These are phyloP conservation scores for Apis cerana DNA, from an alignment of 1,140 invertebrate genomes.

Conservation along the genomic window DNA sequence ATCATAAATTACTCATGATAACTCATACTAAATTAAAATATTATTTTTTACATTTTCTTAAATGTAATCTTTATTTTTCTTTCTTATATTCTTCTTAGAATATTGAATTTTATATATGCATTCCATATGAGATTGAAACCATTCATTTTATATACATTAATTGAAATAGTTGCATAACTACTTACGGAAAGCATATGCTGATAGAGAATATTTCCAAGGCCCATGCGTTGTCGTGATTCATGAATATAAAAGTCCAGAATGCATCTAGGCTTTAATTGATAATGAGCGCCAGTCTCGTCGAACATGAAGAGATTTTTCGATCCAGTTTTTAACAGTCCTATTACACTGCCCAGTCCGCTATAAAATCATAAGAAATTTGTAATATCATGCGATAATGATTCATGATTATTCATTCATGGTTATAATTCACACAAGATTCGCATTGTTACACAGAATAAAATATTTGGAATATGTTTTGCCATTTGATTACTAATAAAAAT, in stretches of 20 bases:
- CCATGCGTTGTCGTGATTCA: constrained; percentile 88
- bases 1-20: too few relatives aligned
- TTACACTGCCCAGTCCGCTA: constrained; percentile 84
- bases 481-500: constrained; percentile 8
- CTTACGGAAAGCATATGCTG: constrained; percentile 89
- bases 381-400: constrained; percentile 51
- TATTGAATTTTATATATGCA: neutral
- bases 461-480: too few relatives aligned
- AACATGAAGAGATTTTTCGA: constrained; percentile 92
- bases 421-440: neutral
- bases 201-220: constrained; percentile 89
- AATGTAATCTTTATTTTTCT: neutral
- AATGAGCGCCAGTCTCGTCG: constrained; percentile 85
- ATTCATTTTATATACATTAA: neutral
- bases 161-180: neutral
- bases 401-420: too few relatives aligned
- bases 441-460: neutral
- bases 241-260: constrained; percentile 94
- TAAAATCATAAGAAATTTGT: constrained; percentile 61
- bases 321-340: constrained; percentile 92
- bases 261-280: constrained; percentile 89
- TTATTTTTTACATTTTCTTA: too few relatives aligned
- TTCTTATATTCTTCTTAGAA: neutral
- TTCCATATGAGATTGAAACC: neutral
- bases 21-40: too few relatives aligned